phyloP scores from a whole-genome alignment of 2,113 vertebrate genomes.

The Oncorhynchus mykiss region DNA sequence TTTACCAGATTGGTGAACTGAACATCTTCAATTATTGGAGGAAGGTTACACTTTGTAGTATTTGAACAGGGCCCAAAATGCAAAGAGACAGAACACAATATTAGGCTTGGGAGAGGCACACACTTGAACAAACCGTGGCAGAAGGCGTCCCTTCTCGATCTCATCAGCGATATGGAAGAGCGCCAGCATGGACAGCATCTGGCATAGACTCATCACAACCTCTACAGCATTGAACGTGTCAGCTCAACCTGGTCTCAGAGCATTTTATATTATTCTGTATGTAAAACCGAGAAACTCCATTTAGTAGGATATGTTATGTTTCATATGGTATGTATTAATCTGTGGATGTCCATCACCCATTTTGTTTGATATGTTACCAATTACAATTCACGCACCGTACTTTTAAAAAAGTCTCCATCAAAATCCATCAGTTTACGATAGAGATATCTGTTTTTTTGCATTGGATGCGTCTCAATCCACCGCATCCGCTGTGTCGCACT shows the following conservation, averaged over 20 bases:
- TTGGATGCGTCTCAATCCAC: no score
- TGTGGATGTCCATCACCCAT: no score
- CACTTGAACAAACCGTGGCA: conserved; percentile 87
- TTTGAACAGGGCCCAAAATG: neutral
- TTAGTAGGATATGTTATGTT: no score
- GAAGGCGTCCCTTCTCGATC: conserved; percentile 78
- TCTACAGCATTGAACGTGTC: conserved; percentile 92
- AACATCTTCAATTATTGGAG: neutral
- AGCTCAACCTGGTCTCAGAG: conserved; percentile 59
- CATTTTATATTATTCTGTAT: conserved; percentile 60
- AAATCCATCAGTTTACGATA: no score
- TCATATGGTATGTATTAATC: no score
- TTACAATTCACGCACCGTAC: no score
- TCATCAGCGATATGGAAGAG: conserved; percentile 84
- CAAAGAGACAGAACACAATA: neutral
- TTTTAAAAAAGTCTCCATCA: no score
- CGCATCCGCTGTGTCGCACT: no score
- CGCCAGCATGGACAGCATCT: conserved; percentile 84
- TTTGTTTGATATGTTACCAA: no score
- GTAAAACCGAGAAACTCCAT: neutral
- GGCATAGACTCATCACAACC: conserved; percentile 87
- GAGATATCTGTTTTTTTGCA: no score
- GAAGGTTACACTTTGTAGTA: neutral
- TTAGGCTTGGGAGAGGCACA: conserved; percentile 10
- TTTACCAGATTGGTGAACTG: neutral